Evolutionary conservation across 2,797 vertebrate species (phyloP).

Genomic region (Prionace glauca): DNA sequence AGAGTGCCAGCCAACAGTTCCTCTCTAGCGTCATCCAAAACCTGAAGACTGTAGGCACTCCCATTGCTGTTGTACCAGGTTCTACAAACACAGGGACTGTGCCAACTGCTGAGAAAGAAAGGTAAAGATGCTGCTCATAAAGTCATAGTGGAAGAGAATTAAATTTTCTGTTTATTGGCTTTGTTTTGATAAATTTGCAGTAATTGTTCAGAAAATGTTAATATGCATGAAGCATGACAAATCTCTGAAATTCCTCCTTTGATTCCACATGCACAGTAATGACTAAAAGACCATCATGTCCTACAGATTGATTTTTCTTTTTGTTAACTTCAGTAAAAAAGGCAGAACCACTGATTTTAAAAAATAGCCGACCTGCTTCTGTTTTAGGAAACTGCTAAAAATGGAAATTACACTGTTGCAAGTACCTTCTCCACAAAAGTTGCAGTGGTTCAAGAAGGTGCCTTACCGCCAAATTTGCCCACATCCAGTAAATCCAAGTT

Average conservation of each 20-base stretch:
- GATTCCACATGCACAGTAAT: neutral
- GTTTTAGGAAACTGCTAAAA: neutral
- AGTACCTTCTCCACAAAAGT: neutral
- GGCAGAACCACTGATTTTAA: too few relatives aligned
- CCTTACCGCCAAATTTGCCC: neutral
- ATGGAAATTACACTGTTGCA: neutral
- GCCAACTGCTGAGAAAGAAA: constrained; percentile 76
- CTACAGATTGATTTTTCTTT: neutral
- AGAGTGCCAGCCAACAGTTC: constrained; percentile 98
- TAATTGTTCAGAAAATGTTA: neutral
- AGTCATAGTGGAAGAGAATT: neutral
- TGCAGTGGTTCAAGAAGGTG: neutral
- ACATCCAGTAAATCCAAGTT: neutral
- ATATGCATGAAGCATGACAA: neutral
- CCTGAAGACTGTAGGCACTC: constrained; percentile 84
- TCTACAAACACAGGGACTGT: constrained; percentile 94
- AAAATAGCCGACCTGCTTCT: neutral
- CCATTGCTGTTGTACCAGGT: constrained; percentile 86
- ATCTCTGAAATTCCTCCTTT: neutral
- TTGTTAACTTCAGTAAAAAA: neutral
- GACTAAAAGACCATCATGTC: neutral
- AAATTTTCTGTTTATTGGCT: neutral
- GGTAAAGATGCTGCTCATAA: constrained; percentile 54
- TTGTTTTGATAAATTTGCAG: neutral
- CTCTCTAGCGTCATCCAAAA: constrained; percentile 96